Base-by-base conservation (phyloP, 2,888 invertebrate species). In the Diarsia mendica region DNA sequence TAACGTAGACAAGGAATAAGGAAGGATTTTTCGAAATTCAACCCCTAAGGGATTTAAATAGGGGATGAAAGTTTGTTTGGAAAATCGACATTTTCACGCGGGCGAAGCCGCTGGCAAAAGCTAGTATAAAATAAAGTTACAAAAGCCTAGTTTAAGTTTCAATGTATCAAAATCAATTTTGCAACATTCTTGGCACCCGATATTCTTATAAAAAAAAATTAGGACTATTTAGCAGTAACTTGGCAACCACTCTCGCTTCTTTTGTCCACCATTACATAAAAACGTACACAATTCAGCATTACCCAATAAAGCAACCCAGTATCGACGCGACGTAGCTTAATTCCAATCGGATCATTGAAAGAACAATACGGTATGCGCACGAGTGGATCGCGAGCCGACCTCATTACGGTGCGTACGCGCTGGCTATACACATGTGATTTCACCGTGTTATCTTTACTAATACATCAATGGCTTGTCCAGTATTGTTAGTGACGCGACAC, bases 391-490 rank as follows among this genome's bases (percentile, higher is more conserved):
- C 83, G 67, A 77, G 73, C 80, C 87, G 87, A 88, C 89, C 89
- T 87, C 88, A 88, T 87, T 89, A 89, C 83, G 78, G 13, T 63
- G 63, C 87, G 89, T 87, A 84, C 79, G 80, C 87, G 84, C 84
- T 83, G 81, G 79, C 79, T 90, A 89, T 90, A 89, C 93, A 93
- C 91, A 93, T 95, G 92, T 96, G 95, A 95, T 95, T 95, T 96
- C 96, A 93, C 94, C 90, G 92, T 91, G 92, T 93, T 95, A 96
- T 95, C 96, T 93, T 90, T 89, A 91, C 94, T 93, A 94, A 95
- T 95, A 95, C 95, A 96, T 96, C 96, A 96, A 95, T 92, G 91
- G 92, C 93, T 94, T 95, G 95, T 95, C 95, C 93, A 92, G 93
- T 93, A 94, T 94, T 95, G 95, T 95, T 95, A 94, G 94, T 93